A percentile compares a stretch with the other conserved stretches of the same genome.
Evolutionary conservation across 2,797 vertebrate species (phyloP).

Genomic region (Eurystomus glaucurus): DNA sequence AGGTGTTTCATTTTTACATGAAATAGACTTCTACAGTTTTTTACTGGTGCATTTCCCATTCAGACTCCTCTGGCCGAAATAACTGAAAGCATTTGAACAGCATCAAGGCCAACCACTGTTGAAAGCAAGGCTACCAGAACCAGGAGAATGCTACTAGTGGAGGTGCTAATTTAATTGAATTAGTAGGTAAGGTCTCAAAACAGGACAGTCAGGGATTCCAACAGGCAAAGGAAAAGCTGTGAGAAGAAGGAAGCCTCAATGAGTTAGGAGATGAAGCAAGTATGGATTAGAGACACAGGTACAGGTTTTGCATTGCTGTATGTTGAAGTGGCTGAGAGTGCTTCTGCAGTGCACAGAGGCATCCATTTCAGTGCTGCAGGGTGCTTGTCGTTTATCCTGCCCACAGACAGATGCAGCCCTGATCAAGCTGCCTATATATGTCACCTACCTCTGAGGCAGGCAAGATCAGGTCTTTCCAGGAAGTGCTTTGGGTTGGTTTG

Average conservation of each 20-base stretch:
- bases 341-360: not conserved
- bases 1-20: not conserved
- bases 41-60: not conserved
- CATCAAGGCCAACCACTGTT: not conserved
- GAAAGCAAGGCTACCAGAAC: not conserved
- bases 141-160: not conserved
- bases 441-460: not conserved
- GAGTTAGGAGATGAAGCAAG: not conserved
- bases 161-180: not conserved
- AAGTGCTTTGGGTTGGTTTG: not conserved
- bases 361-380: not conserved
- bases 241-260: not conserved
- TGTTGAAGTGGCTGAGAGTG: not conserved
- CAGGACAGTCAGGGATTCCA: not conserved
- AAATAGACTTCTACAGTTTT: not conserved
- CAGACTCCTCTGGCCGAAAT: not conserved
- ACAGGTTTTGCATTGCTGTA: not conserved
- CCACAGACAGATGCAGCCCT: not conserved
- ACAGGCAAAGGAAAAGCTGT: not conserved
- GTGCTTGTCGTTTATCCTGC: not conserved
- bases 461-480: not conserved
- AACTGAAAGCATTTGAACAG: not conserved
- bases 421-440: not conserved
- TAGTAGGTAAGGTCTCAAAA: not conserved
- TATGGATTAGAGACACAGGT: not conserved